Percentiles rank a stretch among this genome's conserved stretches.
Evolutionary conservation across 2,888 invertebrate genomes (phyloP).

Genomic region (Aplocera efformata): DNA sequence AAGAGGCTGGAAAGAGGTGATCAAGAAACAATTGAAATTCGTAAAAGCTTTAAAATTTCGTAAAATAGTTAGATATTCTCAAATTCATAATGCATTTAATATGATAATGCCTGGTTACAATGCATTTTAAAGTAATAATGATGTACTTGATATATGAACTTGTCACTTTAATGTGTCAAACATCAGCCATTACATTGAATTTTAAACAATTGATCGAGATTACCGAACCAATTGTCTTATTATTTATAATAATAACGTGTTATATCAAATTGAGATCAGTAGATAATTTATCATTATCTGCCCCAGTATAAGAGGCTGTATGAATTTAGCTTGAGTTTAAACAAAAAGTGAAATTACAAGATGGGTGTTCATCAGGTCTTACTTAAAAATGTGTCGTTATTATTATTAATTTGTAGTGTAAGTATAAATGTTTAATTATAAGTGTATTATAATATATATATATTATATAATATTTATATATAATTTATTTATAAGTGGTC

Average conservation of each 20-base stretch:
- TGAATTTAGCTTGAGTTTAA: constrained; percentile 32
- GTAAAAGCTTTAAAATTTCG: too few species aligned
- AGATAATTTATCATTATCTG: constrained; percentile 27
- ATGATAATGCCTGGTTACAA: too few species aligned
- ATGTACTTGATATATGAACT: too few species aligned
- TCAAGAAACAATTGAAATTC: too few species aligned
- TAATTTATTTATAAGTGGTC: too few species aligned
- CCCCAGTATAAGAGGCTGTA: constrained; percentile 22
- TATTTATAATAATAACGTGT: constrained; percentile 39
- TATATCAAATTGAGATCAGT: constrained; percentile 30
- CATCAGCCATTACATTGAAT: constrained; percentile 3
- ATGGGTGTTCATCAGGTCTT: constrained; percentile 12
- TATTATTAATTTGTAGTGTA: constrained; percentile 10
- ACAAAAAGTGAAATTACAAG: constrained; percentile 13
- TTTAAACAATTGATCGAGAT: constrained; percentile 20
- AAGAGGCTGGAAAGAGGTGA: too few species aligned
- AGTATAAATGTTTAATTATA: constrained; percentile 6
- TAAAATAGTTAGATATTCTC: too few species aligned
- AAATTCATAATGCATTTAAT: too few species aligned
- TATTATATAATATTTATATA: too few species aligned
- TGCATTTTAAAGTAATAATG: too few species aligned
- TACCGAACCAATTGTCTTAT: constrained; percentile 33
- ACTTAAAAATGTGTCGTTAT: constrained; percentile 7
- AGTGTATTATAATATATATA: too few species aligned
- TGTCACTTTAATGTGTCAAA: too few species aligned